Evolutionary conservation across 2,888 invertebrate genomes (phyloP).

Genomic region (Melanargia galathea): DNA sequence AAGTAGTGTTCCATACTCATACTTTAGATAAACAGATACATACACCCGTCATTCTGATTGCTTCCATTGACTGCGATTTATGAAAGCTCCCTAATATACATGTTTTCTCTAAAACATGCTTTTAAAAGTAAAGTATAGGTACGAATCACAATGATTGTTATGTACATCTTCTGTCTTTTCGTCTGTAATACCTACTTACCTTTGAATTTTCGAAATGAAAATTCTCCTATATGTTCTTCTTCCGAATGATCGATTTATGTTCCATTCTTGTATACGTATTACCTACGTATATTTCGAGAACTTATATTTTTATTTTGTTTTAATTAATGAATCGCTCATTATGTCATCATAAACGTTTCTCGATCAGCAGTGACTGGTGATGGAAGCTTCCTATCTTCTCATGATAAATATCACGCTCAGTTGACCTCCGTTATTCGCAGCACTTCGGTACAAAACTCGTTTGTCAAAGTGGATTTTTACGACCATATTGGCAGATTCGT

Average conservation of each 20-base stretch:
- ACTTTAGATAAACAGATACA: too few relatives aligned
- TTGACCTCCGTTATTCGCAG: not conserved
- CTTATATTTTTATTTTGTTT: not conserved
- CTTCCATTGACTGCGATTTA: not conserved
- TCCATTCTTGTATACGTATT: too few relatives aligned
- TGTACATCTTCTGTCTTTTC: not conserved
- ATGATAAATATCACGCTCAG: constrained; percentile 1
- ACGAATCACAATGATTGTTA: not conserved
- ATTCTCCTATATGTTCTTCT: too few relatives aligned
- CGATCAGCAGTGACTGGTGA: not conserved
- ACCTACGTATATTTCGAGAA: too few relatives aligned
- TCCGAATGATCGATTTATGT: too few relatives aligned
- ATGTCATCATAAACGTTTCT: not conserved
- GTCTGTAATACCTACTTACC: too few relatives aligned
- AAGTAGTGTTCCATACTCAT: not conserved
- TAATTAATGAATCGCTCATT: not conserved
- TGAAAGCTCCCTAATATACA: not conserved
- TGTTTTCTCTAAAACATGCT: not conserved
- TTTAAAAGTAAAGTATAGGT: not conserved
- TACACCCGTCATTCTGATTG: too few relatives aligned
- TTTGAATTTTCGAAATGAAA: too few relatives aligned
- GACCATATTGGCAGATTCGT: not conserved
- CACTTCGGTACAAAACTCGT: constrained; percentile 4
- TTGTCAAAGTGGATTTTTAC: constrained; percentile 5
- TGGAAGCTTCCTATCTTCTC: constrained; percentile 1